Conservation (phyloP, 2,797 vertebrate species). For the Melanotaenia boesemani region DNA sequence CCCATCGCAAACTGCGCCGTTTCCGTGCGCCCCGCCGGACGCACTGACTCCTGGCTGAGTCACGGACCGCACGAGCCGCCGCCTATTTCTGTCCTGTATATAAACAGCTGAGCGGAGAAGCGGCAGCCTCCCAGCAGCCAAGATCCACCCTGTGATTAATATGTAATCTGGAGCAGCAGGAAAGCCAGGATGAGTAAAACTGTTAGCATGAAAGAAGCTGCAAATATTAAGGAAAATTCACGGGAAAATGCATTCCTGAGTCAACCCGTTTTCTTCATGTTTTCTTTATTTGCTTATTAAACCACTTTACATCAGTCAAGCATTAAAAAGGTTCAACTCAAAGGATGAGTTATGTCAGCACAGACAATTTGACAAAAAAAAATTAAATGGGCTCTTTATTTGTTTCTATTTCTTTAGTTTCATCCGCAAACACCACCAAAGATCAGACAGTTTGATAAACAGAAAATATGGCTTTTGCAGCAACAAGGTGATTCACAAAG, state of each 20-base stretch:
- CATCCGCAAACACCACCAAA: too few species aligned
- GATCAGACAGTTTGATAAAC: too few species aligned
- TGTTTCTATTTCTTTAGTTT: too few species aligned
- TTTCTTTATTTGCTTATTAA: too few species aligned
- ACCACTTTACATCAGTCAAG: too few species aligned
- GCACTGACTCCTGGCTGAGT: conserved; percentile 70
- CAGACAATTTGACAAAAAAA: too few species aligned
- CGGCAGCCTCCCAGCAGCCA: not conserved
- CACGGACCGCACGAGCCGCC: conserved; percentile 40
- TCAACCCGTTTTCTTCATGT: too few species aligned
- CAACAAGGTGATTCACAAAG: too few species aligned
- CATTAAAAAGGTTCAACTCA: too few species aligned
- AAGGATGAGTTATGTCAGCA: too few species aligned
- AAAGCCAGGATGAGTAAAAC: not conserved
- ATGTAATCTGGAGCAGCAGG: not conserved
- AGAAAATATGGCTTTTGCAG: too few species aligned
- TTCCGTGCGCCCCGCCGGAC: conserved; percentile 36
- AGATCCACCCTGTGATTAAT: not conserved
- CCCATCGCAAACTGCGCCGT: conserved; percentile 32
- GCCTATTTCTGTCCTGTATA: conserved; percentile 62
- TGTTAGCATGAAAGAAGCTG: not conserved
- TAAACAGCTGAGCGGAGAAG: conserved; percentile 19
- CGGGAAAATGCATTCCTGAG: not conserved
- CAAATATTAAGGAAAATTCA: not conserved
- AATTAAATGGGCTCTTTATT: too few species aligned